Evolutionary conservation across 2,113 vertebrate genomes (phyloP).

Genomic region (Osmerus mordax): DNA sequence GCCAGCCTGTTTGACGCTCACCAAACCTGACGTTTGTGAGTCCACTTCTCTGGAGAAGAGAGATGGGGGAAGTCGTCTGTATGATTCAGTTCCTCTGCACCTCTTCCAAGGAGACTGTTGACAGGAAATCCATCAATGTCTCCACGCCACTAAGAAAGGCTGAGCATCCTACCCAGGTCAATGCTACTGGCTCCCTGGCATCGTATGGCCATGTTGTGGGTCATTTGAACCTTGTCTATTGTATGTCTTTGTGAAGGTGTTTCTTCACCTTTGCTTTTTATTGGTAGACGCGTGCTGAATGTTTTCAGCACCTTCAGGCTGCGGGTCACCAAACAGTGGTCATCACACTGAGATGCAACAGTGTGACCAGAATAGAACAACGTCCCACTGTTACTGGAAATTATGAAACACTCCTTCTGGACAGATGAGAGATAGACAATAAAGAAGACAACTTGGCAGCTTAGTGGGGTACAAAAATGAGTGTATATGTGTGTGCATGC

Average conservation of each 20-base stretch:
- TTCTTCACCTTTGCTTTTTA: background rate
- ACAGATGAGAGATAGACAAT: background rate
- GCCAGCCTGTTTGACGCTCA: slow-evolving; percentile 5
- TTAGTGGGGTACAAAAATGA: no score
- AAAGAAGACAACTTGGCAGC: background rate
- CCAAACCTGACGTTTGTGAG: slow-evolving; percentile 2
- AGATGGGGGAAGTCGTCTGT: background rate
- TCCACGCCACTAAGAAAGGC: background rate
- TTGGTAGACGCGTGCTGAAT: background rate
- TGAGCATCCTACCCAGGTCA: background rate
- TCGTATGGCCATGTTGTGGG: background rate
- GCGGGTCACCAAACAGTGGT: background rate
- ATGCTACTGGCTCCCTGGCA: background rate
- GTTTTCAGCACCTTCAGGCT: background rate
- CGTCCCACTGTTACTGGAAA: background rate
- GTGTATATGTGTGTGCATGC: no score
- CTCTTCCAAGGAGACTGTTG: background rate
- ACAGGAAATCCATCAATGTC: slow-evolving; percentile 14
- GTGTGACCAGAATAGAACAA: background rate
- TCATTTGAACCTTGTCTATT: background rate
- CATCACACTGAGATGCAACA: background rate
- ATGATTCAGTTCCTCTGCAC: slow-evolving; percentile 2
- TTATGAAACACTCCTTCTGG: background rate
- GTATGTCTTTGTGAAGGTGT: background rate
- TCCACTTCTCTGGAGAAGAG: background rate